Evolutionary conservation across 2,113 vertebrate genomes (phyloP), one percentile per base, ranked within the genome.

Genomic region (Nothoprocta perdicaria): DNA sequence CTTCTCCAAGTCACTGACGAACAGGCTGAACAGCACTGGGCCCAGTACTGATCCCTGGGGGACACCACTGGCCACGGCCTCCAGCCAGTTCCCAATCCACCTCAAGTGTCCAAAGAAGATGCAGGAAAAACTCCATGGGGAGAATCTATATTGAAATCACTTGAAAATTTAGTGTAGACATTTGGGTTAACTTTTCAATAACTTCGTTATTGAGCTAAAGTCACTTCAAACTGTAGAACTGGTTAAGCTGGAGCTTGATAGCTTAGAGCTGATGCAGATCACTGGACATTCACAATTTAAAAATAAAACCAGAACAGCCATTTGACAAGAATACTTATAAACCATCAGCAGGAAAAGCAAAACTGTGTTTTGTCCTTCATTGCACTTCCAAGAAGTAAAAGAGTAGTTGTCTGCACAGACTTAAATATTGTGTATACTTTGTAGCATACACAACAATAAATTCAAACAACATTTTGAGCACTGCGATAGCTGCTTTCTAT

Each of bases 111-210:
- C 35, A 38, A 38, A 38, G 35, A 38, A 38, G 35, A 78, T 15
- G 46, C 18, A 92, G 27, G 27, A 67, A 80, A 53, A 90, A 52
- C 3, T 31, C 10, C 16, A 82, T n/a, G 1, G 86, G 27, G 31
- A 78, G 62, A 40, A 84, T 12, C 38, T 68, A 17, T 12, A 80
- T 4, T 15, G 55, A 72, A 94, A 65, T 35, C 27, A 6, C 41
- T 26, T 71, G 43, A 43, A 77, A 60, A 67, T 84, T 74, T 31
- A 75, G 48, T 18, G 43, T 5, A 65, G 43, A 50, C 11, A 41
- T 2, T 1, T 0, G 0, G 76, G 33, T 41, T 60, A 26, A 12
- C 63, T 33, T 55, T 33, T 55, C 38, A 50, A 46, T 79, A 63
- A 53, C 0, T 43, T 8, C 75, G 23, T 5, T 35, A 14, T 9